Conservation (phyloP, 1,140 invertebrate genomes). For the Venustaconcha ellipsiformis region DNA sequence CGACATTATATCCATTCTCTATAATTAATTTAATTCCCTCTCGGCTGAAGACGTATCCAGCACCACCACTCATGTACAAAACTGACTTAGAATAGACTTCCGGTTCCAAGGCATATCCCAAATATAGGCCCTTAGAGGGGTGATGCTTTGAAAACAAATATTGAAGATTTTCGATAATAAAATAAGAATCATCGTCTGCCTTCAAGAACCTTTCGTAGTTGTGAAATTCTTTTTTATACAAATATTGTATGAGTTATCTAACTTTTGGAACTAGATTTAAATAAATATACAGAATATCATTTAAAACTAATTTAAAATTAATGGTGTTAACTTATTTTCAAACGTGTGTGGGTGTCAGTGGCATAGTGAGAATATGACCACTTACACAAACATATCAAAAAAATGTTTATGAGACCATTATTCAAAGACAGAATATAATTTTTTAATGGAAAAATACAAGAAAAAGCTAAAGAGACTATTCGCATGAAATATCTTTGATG, state of each 20-base stretch:
- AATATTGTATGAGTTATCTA: constrained; percentile 18
- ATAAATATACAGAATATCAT: constrained; percentile 25
- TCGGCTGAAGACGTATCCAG: constrained; percentile 30
- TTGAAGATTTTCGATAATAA: constrained; percentile 90
- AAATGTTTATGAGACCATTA: too few species aligned
- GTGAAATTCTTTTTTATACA: constrained; percentile 30
- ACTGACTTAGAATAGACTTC: background rate
- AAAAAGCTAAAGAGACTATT: too few species aligned
- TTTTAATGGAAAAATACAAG: too few species aligned
- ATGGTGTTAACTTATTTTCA: too few species aligned
- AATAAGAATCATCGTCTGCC: constrained; percentile 76
- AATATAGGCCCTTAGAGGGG: constrained; percentile 38
- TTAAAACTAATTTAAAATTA: too few species aligned
- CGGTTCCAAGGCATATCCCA: constrained; percentile 21
- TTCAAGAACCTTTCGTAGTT: constrained; percentile 58
- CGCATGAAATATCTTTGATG: too few species aligned
- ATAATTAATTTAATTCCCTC: constrained; percentile 21
- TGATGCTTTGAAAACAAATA: constrained; percentile 80
- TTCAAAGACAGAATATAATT: too few species aligned
- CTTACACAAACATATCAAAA: too few species aligned
- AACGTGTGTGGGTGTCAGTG: too few species aligned
- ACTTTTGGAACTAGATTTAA: constrained; percentile 31
- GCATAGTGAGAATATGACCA: too few species aligned
- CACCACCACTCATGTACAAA: constrained; percentile 34
- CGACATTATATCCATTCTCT: constrained; percentile 70